Evolutionary conservation across 2,888 invertebrate species (phyloP), one percentile per base, ranked within the genome.

Genomic region (Eupithecia vulgata): DNA sequence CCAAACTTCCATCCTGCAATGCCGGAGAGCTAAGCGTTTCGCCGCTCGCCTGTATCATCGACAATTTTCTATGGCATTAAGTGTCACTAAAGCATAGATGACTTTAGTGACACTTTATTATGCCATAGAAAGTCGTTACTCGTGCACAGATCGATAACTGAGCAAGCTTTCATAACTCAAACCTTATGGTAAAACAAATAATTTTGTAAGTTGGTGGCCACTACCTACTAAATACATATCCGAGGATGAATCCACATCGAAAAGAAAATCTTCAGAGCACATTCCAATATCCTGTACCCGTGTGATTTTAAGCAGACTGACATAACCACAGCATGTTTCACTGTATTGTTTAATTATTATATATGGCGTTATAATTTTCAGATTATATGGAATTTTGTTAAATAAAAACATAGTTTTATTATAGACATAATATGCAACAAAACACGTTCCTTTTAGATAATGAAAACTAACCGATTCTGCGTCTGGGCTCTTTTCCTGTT

Each of bases 281-380:
- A 52, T 52, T 52, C 48, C 21, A 52, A 52, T 10, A 52, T 21
- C 21, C 10, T 52, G 48, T 10, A 48, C 48, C n/a, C n/a, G 48
- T 48, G 48, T 52, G 8, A 52, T 52, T 48, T 48, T 30, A 59
- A 61, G 30, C 30, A 59, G 30, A 34, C 59, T 61, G 61, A 42
- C 5, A n/a, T n/a, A 6, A 34, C 17, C 7, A 61, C 21, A 21
- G 1, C 5, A 12, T 12, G 21, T 17, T 61, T 34, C 48, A 21
- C 45, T 45, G 45, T 52, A 52, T 21, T 35, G 6, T 13, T 30
- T 35, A 1, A 62, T 68, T 48, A 61, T 68, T 59, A 62, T 65
- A 68, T 15, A 69, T 74, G 61, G 57, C 30, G 57, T 75, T 75
- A 67, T 69, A 40, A 69, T 64, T 75, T 75, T 67, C 45, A 72